Conservation (phyloP, 2,888 invertebrate species). For the Drosophila anomelani region DNA sequence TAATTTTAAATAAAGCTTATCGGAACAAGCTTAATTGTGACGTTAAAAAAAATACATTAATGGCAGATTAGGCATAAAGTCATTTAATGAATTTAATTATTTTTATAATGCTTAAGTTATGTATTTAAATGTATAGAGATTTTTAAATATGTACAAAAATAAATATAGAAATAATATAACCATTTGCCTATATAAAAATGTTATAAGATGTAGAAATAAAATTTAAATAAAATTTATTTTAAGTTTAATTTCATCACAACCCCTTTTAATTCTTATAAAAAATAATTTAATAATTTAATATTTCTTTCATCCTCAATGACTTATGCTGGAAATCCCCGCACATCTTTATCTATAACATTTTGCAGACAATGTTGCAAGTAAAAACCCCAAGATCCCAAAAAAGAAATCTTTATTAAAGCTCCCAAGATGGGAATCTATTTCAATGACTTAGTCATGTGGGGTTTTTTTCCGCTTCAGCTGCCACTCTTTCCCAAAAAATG, state of each 20-base stretch:
- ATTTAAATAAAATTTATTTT: neutral
- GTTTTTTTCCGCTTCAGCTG: constrained; percentile 39
- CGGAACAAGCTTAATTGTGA: neutral
- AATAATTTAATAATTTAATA: neutral
- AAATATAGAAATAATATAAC: too few species aligned
- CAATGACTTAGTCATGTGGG: constrained; percentile 53
- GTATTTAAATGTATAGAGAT: neutral
- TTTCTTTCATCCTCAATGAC: neutral
- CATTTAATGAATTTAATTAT: neutral
- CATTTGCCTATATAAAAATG: too few species aligned
- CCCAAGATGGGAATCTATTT: constrained; percentile 18
- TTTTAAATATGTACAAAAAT: neutral
- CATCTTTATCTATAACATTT: neutral
- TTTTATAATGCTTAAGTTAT: neutral
- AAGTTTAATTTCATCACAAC: neutral
- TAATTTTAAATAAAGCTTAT: neutral
- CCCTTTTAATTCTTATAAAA: neutral
- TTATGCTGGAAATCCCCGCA: neutral
- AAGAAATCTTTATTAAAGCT: neutral
- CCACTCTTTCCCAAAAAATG: constrained; percentile 34
- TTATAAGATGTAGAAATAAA: neutral
- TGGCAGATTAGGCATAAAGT: neutral
- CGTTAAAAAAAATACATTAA: neutral
- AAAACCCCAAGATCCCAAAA: constrained; percentile 23
- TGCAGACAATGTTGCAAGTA: constrained; percentile 5